Base-by-base conservation (phyloP, 2,888 invertebrate genomes). In the Amiota mariae region DNA sequence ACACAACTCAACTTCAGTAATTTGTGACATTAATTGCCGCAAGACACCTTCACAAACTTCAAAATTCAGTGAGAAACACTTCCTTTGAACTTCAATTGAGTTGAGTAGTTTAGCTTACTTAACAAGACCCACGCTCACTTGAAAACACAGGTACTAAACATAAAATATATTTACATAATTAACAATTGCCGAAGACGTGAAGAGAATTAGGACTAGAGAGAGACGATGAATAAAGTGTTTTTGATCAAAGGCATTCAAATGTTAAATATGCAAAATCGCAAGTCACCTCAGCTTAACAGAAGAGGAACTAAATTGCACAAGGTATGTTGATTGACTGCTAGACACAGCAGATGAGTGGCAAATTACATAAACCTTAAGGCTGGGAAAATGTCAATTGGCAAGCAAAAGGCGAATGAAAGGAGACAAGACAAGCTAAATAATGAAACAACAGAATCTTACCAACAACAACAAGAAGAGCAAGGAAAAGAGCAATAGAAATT, bases 171-270 rank as follows among this genome's bases (percentile, higher is more conserved):
- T 59, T 59, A 10, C 59, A 59, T 59, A 59, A 59, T 59, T 59
- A 18, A 59, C 59, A 3, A 59, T 59, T 59, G 9, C 18, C 20
- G 36, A 36, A 36, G 36, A 36, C 2, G 36, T 36, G 36, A 36
- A 36, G 36, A 6, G 36, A 6, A 36, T 36, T 6, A 36, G 36
- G 36, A 6, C 8, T 36, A 36, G 6, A 36, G 36, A 36, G 8
- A 6, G 36, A 36, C 36, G 36, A 36, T 36, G 6, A 4, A 6
- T 6, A 36, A 36, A 24, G 24, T 24, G 24, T 3, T 11, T 36
- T 63, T 63, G 12, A 63, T 63, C 61, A 63, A 63, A 63, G 63
- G 46, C 46, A 63, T 63, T 63, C 63, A 63, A 63, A 63, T 63
- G 63, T 63, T 63, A 63, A 63, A 63, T 63, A 63, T 46, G 63